Conservation (phyloP, 2,113 vertebrate species). For the Alethe diademata region DNA sequence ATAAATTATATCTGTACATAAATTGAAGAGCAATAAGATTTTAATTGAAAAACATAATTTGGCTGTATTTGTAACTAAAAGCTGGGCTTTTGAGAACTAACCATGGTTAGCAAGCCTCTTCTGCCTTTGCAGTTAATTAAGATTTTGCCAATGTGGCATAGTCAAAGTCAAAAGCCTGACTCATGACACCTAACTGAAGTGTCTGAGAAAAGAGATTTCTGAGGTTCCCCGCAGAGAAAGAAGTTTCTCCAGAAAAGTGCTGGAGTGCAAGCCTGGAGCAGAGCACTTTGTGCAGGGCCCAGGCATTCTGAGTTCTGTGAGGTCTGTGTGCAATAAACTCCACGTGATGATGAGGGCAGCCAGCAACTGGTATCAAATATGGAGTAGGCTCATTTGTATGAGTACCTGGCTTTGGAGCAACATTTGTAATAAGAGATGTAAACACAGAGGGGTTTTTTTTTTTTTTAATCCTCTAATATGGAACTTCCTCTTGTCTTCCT, state of each 20-base stretch:
- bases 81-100: not conserved
- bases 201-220: not conserved
- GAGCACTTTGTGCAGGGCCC: not conserved
- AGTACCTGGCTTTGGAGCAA: not conserved
- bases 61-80: not conserved
- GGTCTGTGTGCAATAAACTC: not conserved
- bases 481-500: not conserved
- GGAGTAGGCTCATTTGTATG: not conserved
- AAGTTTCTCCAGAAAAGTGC: not conserved
- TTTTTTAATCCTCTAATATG: not conserved
- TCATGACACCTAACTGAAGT: not conserved
- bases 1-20: not conserved
- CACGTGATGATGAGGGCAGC: not conserved
- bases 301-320: fast-evolving
- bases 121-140: not conserved
- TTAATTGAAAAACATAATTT: not conserved
- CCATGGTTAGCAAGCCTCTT: not conserved
- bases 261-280: fast-evolving
- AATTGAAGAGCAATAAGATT: not conserved
- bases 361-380: not conserved
- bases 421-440: not conserved
- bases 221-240: not conserved
- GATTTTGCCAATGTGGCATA: not conserved
- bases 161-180: not conserved
- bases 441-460: not conserved